Evolutionary conservation across 2,113 vertebrate species (phyloP).

Genomic region (Cebus imitator): DNA sequence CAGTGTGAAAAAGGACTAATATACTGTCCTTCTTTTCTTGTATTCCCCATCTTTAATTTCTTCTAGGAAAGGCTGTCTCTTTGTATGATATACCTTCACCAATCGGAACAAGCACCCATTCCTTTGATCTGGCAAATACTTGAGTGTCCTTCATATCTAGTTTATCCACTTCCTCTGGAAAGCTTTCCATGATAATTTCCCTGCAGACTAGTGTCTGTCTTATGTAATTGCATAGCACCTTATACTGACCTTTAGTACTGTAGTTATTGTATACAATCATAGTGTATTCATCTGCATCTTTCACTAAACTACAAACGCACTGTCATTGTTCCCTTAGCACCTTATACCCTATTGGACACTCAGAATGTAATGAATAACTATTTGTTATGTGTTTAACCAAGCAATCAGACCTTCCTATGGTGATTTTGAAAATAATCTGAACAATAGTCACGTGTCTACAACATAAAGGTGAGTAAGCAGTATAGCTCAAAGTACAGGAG

Average conservation of each 20-base stretch:
- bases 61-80: not conserved
- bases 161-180: not conserved
- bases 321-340: not conserved
- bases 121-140: not conserved
- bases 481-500: not conserved
- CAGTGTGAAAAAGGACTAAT: too few species aligned
- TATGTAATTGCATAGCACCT: not conserved
- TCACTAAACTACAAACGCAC: constrained; percentile 2
- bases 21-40: not conserved
- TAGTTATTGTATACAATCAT: not conserved
- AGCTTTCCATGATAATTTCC: not conserved
- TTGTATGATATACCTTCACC: not conserved
- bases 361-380: not conserved
- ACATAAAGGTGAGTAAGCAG: constrained; percentile 22
- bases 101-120: not conserved
- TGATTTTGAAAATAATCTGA: constrained; percentile 45
- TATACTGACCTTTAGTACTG: not conserved
- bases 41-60: not conserved
- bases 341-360: not conserved
- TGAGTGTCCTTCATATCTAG: not conserved
- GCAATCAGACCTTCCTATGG: not conserved
- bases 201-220: not conserved
- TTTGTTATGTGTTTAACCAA: not conserved
- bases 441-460: not conserved
- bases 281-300: not conserved